phyloP scores from a whole-genome alignment of 2,888 invertebrate species.

The Mellilla xanthometata region DNA sequence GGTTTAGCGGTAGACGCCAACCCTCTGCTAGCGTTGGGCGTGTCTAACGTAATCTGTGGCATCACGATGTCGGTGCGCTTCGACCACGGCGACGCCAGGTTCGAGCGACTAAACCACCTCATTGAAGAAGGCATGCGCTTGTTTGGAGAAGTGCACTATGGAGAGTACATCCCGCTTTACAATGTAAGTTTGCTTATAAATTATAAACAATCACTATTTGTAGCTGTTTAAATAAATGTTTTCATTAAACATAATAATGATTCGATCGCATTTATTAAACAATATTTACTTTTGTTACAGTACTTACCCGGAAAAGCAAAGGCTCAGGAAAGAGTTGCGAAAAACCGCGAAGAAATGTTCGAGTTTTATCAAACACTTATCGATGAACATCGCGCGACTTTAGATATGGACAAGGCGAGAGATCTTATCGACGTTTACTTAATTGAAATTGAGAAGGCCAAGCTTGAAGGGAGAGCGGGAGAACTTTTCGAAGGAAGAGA shows the following conservation, averaged over 20 bases:
- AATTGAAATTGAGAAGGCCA: conserved; percentile 91
- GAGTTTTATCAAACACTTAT: conserved; percentile 92
- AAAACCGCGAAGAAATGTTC: conserved; percentile 93
- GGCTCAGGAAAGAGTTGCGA: conserved; percentile 83
- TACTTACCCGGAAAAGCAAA: conserved; percentile 84
- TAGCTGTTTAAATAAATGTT: neutral
- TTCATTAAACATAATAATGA: too few relatives aligned
- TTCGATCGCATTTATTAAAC: too few relatives aligned
- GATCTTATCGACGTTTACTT: conserved; percentile 94
- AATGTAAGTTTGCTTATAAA: conserved; percentile 78
- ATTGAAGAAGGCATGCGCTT: conserved; percentile 96
- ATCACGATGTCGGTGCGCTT: conserved; percentile 95
- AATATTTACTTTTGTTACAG: conserved; percentile 46
- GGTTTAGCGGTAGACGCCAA: conserved; percentile 89
- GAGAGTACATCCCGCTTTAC: conserved; percentile 92
- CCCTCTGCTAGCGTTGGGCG: conserved; percentile 89
- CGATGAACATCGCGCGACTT: conserved; percentile 89
- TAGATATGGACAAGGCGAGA: conserved; percentile 88
- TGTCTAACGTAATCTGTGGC: conserved; percentile 95
- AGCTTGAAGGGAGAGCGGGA: conserved; percentile 87
- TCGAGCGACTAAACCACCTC: conserved; percentile 90
- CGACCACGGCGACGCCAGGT: conserved; percentile 88
- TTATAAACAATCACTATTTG: too few relatives aligned
- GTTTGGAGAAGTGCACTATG: conserved; percentile 91
- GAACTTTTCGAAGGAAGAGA: conserved; percentile 92